Conservation (phyloP, 2,888 invertebrate species). For the Hedychridium roseum region DNA sequence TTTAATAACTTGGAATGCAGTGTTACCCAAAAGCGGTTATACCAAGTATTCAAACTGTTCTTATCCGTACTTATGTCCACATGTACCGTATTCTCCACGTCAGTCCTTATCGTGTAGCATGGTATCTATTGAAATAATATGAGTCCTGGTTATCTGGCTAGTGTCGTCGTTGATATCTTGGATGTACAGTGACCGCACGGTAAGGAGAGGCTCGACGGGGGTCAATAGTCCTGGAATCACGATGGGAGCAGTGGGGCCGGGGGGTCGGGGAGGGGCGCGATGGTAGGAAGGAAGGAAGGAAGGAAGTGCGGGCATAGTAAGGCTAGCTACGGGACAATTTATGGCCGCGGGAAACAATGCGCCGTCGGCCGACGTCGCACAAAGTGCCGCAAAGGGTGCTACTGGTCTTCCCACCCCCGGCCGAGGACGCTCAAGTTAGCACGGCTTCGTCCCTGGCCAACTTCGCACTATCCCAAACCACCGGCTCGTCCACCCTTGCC, state of each 20-base stretch:
- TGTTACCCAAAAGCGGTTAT: too few species aligned
- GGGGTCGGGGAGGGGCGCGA: slow-evolving; percentile 5
- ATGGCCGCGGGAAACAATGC: slow-evolving; percentile 54
- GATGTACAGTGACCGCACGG: too few species aligned
- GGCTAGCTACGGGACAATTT: slow-evolving; percentile 51
- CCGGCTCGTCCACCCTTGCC: neutral
- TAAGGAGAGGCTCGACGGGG: slow-evolving; percentile 1
- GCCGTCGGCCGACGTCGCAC: slow-evolving; percentile 23
- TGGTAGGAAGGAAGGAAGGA: slow-evolving; percentile 30
- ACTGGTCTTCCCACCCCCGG: slow-evolving; percentile 13
- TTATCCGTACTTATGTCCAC: too few species aligned
- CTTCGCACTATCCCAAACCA: slow-evolving; percentile 22
- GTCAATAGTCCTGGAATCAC: too few species aligned
- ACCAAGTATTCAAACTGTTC: too few species aligned
- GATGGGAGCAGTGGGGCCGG: slow-evolving; percentile 9
- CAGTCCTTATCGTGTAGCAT: too few species aligned
- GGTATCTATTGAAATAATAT: too few species aligned
- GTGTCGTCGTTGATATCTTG: too few species aligned
- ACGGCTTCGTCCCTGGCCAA: slow-evolving; percentile 24
- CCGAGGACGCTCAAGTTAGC: slow-evolving; percentile 33
- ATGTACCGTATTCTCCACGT: too few species aligned
- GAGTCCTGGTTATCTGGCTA: too few species aligned
- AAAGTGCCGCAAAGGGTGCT: slow-evolving; percentile 37
- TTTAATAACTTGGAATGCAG: too few species aligned
- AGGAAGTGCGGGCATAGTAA: slow-evolving; percentile 43